Percentiles rank a stretch among this genome's conserved stretches.
Evolutionary conservation across 2,113 vertebrate species (phyloP).

Genomic region (Rhinolophus sinicus): DNA sequence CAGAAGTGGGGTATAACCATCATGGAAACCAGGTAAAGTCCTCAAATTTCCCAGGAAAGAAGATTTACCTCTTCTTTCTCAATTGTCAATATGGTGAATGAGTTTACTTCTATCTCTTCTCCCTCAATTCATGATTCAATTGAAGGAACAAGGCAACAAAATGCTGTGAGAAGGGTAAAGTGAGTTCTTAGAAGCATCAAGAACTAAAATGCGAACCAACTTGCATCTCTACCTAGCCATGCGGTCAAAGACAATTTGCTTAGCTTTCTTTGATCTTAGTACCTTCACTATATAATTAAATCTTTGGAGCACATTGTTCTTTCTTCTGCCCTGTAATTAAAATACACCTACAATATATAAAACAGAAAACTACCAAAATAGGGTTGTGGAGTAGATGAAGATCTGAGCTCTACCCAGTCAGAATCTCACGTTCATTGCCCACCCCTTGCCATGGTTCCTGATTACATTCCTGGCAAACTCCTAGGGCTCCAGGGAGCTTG

Average conservation of each 20-base stretch:
- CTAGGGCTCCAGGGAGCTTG: accelerated
- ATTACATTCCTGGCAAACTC: not conserved
- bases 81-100: not conserved
- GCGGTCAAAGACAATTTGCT: not conserved
- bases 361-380: not conserved
- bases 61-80: not conserved
- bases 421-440: no score
- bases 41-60: not conserved
- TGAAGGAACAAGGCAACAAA: not conserved
- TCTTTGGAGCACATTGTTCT: not conserved
- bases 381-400: not conserved
- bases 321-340: not conserved
- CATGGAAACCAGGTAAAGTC: not conserved
- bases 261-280: not conserved
- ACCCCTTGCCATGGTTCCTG: not conserved
- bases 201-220: not conserved
- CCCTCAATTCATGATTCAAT: not conserved
- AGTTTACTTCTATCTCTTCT: not conserved
- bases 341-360: not conserved
- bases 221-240: not conserved
- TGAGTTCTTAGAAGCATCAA: not conserved
- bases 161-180: not conserved
- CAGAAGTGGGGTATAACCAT: not conserved
- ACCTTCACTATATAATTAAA: not conserved
- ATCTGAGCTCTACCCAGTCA: not conserved